Evolutionary conservation across 2,888 invertebrate species (phyloP).

Genomic region (Tetragonula carbonaria): DNA sequence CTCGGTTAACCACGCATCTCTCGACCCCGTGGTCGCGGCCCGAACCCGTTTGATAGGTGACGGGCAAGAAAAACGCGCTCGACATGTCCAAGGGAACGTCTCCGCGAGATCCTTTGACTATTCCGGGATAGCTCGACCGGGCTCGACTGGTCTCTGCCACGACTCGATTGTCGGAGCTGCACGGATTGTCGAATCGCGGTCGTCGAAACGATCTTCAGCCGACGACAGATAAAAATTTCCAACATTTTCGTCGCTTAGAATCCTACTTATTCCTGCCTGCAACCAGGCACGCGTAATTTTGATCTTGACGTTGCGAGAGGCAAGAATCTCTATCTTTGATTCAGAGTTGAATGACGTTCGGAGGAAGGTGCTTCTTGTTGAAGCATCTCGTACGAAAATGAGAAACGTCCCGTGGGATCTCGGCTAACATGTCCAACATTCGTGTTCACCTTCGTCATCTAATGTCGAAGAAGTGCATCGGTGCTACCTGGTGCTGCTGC

Average conservation of each 20-base stretch:
- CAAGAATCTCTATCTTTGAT: not conserved
- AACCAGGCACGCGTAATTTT: not conserved
- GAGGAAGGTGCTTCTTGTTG: constrained; percentile 51
- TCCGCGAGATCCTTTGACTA: constrained; percentile 64
- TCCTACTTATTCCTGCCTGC: not conserved
- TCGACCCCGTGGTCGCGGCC: constrained; percentile 32
- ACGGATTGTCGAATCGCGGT: too few relatives aligned
- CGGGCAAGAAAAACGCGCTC: constrained; percentile 74
- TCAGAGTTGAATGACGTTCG: not conserved
- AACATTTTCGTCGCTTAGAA: not conserved
- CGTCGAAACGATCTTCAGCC: not conserved
- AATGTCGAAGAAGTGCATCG: constrained; percentile 69
- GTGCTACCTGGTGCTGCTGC: constrained; percentile 63
- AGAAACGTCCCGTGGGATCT: constrained; percentile 59
- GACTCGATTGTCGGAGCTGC: not conserved
- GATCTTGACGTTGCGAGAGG: not conserved
- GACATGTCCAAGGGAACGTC: constrained; percentile 66
- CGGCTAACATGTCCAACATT: constrained; percentile 45
- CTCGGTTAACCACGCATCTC: constrained; percentile 48
- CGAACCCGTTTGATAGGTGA: constrained; percentile 72
- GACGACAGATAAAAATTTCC: not conserved
- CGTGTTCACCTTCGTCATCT: constrained; percentile 65
- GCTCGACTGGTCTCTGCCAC: constrained; percentile 51
- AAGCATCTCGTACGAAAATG: constrained; percentile 57
- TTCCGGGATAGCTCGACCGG: constrained; percentile 66